phyloP scores from a whole-genome alignment of 2,797 vertebrate genomes.

The Aulostomus chinensis region DNA sequence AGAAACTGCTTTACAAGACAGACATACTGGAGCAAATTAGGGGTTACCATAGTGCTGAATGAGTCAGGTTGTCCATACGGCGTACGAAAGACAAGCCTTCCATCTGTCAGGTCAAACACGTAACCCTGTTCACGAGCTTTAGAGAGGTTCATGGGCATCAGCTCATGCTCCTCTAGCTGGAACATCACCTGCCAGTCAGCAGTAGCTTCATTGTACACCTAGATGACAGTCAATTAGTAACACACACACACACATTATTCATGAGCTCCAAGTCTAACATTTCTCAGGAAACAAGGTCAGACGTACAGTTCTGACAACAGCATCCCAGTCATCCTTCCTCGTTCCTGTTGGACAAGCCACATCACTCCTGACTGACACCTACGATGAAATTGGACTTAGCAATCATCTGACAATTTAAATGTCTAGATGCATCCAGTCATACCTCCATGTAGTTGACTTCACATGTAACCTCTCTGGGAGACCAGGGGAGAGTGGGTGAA shows the following conservation, averaged over 20 bases:
- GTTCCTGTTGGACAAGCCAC: conserved; percentile 26
- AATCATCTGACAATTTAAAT: not conserved
- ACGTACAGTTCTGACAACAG: conserved; percentile 24
- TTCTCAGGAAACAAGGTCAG: too few species aligned
- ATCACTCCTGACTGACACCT: conserved; percentile 66
- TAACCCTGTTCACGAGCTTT: conserved; percentile 74
- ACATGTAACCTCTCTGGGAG: conserved; percentile 80
- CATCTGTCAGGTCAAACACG: conserved; percentile 57
- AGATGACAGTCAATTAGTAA: too few species aligned
- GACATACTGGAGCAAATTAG: too few species aligned
- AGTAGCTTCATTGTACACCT: conserved; percentile 36
- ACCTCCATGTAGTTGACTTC: conserved; percentile 85
- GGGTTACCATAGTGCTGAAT: conserved; percentile 54
- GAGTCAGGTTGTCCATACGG: conserved; percentile 76
- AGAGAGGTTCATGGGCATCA: conserved; percentile 57
- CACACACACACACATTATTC: too few species aligned
- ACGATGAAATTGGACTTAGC: not conserved
- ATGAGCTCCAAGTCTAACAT: too few species aligned
- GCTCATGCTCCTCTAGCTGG: conserved; percentile 56
- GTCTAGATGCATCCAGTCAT: not conserved
- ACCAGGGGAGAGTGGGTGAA: conserved; percentile 60
- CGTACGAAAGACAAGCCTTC: conserved; percentile 73
- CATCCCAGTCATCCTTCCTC: conserved; percentile 19
- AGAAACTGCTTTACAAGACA: not conserved
- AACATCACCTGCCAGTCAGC: conserved; percentile 80